A percentile compares a stretch with the other conserved stretches of the same genome.
Conservation (phyloP, 2,888 invertebrate genomes). For the Lysandra bellargus region DNA sequence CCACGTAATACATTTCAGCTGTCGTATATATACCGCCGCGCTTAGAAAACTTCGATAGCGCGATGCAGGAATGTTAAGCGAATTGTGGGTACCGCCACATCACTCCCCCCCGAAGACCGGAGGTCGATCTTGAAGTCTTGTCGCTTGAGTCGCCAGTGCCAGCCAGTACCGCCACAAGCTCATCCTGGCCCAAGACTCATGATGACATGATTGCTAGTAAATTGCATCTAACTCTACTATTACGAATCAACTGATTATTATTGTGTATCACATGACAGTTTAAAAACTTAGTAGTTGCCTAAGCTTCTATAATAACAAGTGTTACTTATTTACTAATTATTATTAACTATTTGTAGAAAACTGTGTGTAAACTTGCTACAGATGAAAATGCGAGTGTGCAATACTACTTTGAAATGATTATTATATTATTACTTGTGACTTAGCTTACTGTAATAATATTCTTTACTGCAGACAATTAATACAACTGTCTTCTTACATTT, state of each 20-base stretch:
- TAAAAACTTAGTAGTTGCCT: neutral
- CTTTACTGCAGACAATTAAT: neutral
- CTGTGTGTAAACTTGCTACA: neutral
- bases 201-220: conserved; percentile 1
- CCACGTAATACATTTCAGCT: too few relatives aligned
- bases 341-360: neutral
- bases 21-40: too few relatives aligned
- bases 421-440: neutral
- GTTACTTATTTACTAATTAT: neutral
- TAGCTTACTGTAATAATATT: neutral
- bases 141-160: too few relatives aligned
- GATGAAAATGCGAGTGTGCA: neutral
- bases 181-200: neutral
- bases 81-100: too few relatives aligned
- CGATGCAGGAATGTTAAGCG: too few relatives aligned
- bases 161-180: neutral
- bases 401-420: neutral
- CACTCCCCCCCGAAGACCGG: too few relatives aligned
- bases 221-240: neutral
- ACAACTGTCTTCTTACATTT: neutral
- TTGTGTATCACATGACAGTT: neutral
- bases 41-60: too few relatives aligned
- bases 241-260: neutral
- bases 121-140: too few relatives aligned
- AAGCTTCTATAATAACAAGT: neutral